Evolutionary conservation across 2,888 invertebrate genomes (phyloP).

Genomic region (Drosophila heteroneura): DNA sequence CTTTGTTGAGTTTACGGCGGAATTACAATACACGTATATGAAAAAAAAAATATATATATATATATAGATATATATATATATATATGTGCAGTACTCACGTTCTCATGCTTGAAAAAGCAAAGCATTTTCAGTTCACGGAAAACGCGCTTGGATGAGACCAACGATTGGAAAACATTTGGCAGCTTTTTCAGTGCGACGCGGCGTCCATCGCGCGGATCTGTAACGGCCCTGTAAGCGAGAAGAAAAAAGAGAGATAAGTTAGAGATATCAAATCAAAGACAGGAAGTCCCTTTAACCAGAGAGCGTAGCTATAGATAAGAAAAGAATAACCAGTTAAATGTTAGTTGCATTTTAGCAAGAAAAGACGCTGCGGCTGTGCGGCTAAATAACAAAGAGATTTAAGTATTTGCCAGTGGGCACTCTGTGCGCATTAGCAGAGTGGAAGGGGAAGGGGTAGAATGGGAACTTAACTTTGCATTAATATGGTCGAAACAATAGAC

Average conservation of each 20-base stretch:
- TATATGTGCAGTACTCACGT: constrained; percentile 90
- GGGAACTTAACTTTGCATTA: constrained; percentile 50
- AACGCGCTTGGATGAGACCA: constrained; percentile 99
- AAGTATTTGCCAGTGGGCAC: constrained; percentile 20
- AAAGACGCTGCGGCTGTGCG: constrained; percentile 1
- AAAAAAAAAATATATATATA: not conserved
- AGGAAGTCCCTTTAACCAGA: not conserved
- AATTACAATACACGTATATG: not conserved
- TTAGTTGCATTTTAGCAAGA: not conserved
- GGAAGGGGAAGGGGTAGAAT: not conserved
- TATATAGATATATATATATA: not conserved
- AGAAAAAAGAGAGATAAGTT: constrained; percentile 1
- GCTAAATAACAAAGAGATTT: constrained; percentile 6
- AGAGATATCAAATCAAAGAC: not conserved
- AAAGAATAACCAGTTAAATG: not conserved
- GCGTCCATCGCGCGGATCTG: constrained; percentile 99
- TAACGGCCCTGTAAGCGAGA: constrained; percentile 93
- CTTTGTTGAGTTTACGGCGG: not conserved
- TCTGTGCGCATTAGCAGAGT: constrained; percentile 36
- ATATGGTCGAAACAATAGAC: constrained; percentile 51
- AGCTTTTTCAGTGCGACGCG: constrained; percentile 99
- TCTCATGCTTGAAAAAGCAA: constrained; percentile 99
- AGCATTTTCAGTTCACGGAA: constrained; percentile 99
- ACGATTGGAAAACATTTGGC: constrained; percentile 99
- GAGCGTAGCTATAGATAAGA: not conserved